A percentile compares a stretch with the other conserved stretches of the same genome.
Conservation (phyloP, 2,888 invertebrate species). For the Oxytorus armatus region DNA sequence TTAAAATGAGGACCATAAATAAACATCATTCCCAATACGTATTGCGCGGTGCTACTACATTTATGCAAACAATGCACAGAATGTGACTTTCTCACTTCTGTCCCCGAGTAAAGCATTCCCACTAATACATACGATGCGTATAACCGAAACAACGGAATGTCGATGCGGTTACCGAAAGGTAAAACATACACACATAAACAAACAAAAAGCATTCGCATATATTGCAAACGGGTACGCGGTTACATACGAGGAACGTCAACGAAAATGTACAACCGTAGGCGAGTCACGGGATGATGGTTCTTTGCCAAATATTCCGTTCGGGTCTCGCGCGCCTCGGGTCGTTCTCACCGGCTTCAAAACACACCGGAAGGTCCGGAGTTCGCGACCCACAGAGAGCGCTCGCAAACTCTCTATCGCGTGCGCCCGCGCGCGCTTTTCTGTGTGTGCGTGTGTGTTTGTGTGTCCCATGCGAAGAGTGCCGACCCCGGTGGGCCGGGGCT, state of each 20-base stretch:
- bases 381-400: slow-evolving; percentile 76
- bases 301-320: slow-evolving; percentile 81
- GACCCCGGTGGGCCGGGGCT: slow-evolving; percentile 72
- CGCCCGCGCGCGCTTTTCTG: slow-evolving; percentile 60
- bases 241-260: slow-evolving; percentile 4
- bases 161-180: no score
- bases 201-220: neutral
- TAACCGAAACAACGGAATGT: slow-evolving; percentile 5
- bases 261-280: slow-evolving; percentile 4
- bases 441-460: slow-evolving; percentile 15
- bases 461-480: slow-evolving; percentile 73
- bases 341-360: slow-evolving; percentile 61
- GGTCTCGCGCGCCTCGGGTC: slow-evolving; percentile 58
- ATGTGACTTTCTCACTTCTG: slow-evolving; percentile 46
- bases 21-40: slow-evolving; percentile 24
- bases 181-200: neutral
- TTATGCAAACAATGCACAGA: slow-evolving; percentile 41
- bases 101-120: slow-evolving; percentile 25
- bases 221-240: neutral
- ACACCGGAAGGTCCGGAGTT: slow-evolving; percentile 80
- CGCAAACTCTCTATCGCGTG: slow-evolving; percentile 43
- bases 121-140: neutral
- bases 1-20: slow-evolving; percentile 1
- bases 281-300: slow-evolving; percentile 53
- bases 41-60: neutral